Evolutionary conservation across 2,797 vertebrate species (phyloP), one percentile per base, ranked within the genome.

Genomic region (Miichthys miiuy): DNA sequence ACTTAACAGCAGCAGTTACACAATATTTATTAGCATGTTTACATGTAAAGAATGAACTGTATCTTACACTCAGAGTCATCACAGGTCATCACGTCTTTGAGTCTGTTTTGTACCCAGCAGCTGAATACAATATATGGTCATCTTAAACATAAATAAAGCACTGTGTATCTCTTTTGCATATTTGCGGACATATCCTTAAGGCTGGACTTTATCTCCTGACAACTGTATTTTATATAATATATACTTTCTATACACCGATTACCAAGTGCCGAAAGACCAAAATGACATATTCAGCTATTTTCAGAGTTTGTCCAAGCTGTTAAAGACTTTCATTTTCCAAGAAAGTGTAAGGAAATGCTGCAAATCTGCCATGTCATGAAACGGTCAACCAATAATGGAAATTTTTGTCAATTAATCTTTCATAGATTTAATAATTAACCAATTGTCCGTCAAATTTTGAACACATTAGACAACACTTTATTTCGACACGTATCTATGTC

Each of bases 11-110:
- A 64, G 44, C 50, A 61, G 51, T 64, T 82, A 55, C 60, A 77
- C 21, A 71, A 42, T 25, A 52, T 72, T 44, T 50, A 50, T 71
- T n/a, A 61, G 54, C 56, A 4, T 84, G 64, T 78, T 84, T 69
- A 81, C 34, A 61, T 52, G 30, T 57, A 42, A 34, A 7, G 34
- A 2, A 38, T 41, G 38, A 54, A 63, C 23, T 9, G 65, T 23
- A 73, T 27, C 16, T 38, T 38, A 16, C 42, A 65, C 50, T 52
- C n/a, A 25, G 13, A 47, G 55, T 58, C 72, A 70, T 80, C 68
- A 73, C 21, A 58, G 60, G 34, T 34, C 20, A 48, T 72, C 42
- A 20, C 21, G n/a, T 71, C 48, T 79, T 30, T 5, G 12, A 47
- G 14, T 55, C 25, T 65, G 75, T 50, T 61, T 41, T 60, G 17